These are phyloP conservation scores for Pedicia rivosa DNA, from an alignment of 2,888 invertebrate species.

Conservation along the genomic window DNA sequence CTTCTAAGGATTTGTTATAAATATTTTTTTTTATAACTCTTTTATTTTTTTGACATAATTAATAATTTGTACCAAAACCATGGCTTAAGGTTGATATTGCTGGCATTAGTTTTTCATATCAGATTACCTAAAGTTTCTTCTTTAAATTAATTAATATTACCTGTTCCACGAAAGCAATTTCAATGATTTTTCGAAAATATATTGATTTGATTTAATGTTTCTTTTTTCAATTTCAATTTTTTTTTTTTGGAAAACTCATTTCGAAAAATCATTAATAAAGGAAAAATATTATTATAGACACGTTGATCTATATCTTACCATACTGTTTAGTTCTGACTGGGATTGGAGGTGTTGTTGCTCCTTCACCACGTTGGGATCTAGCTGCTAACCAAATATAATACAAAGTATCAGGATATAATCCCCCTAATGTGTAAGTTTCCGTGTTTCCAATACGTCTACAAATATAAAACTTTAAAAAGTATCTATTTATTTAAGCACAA, in stretches of 20 bases:
- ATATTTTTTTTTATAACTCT: no score
- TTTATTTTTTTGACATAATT: constrained; percentile 1
- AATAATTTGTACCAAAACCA: constrained; percentile 1
- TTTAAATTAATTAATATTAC: neutral
- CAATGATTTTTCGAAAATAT: no score
- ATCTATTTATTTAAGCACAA: neutral
- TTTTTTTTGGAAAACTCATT: no score
- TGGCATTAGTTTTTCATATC: constrained; percentile 2
- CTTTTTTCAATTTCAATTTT: no score
- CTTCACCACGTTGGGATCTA: constrained; percentile 82
- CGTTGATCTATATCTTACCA: no score
- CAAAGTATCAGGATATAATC: constrained; percentile 86
- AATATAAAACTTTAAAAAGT: constrained; percentile 1
- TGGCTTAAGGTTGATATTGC: constrained; percentile 8
- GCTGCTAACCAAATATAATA: constrained; percentile 97
- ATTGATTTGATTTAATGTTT: no score
- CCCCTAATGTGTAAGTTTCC: constrained; percentile 74
- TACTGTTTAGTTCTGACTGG: constrained; percentile 93
- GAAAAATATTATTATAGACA: no score
- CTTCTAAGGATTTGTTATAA: no score
- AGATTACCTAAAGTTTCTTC: neutral
- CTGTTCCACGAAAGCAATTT: no score
- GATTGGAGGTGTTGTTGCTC: constrained; percentile 87
- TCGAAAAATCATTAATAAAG: no score
- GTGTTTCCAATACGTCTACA: constrained; percentile 58